phyloP scores from a whole-genome alignment of 2,113 vertebrate species.

The Bufo gargarizans region DNA sequence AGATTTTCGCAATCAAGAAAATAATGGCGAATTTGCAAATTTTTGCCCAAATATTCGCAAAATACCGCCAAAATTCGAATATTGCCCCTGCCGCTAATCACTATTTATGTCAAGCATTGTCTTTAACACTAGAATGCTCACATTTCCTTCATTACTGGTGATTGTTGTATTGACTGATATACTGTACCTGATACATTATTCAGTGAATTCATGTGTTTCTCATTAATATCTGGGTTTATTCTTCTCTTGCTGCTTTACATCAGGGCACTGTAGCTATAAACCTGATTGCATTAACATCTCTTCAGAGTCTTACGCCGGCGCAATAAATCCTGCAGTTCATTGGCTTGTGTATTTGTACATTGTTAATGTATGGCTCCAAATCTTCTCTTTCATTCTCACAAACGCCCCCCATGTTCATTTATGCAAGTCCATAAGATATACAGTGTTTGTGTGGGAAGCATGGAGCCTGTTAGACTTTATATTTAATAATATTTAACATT shows the following conservation, averaged over 20 bases:
- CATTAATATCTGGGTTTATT: background rate
- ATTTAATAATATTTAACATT: slow-evolving; percentile 24
- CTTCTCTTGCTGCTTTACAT: background rate
- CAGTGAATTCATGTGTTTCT: background rate
- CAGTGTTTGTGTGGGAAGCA: background rate
- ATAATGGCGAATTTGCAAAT: too few species aligned
- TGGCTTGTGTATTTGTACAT: background rate
- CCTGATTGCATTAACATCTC: background rate
- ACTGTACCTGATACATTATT: too few species aligned
- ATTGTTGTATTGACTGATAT: too few species aligned
- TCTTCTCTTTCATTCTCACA: background rate
- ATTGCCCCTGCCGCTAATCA: too few species aligned
- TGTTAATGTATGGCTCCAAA: background rate
- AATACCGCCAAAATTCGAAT: too few species aligned
- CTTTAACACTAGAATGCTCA: too few species aligned
- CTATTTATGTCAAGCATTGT: too few species aligned
- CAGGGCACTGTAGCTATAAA: background rate
- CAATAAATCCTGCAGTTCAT: background rate
- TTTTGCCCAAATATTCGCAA: too few species aligned
- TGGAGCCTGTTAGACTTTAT: slow-evolving; percentile 9
- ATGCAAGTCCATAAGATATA: background rate
- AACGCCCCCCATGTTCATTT: background rate
- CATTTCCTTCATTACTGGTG: too few species aligned
- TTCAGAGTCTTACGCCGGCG: background rate
- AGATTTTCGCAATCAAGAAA: too few species aligned